A percentile compares a stretch with the other conserved stretches of the same genome.
Evolutionary conservation across 2,797 vertebrate species (phyloP).

Genomic region (Mus caroli): DNA sequence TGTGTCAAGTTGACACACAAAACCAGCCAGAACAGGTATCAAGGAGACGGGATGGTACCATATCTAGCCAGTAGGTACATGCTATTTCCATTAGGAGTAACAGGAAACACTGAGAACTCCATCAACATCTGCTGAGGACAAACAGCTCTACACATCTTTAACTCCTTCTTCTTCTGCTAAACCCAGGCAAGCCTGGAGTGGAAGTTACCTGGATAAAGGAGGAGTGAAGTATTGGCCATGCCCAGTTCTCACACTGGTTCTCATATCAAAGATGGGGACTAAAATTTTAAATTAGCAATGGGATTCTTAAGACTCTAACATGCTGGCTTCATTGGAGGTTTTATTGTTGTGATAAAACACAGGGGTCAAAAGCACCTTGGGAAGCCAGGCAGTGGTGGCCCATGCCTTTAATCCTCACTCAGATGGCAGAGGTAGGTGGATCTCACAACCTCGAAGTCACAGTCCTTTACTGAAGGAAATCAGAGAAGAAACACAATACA

Average conservation of each 20-base stretch:
- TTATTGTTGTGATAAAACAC: neutral
- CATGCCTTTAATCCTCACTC: neutral
- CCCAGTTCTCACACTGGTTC: neutral
- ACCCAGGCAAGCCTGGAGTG: neutral
- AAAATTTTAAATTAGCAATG: neutral
- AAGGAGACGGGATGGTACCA: neutral
- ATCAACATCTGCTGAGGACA: no score
- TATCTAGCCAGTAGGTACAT: neutral
- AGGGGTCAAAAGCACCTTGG: neutral
- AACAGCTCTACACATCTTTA: neutral
- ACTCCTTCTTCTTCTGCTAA: neutral
- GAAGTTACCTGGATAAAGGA: neutral
- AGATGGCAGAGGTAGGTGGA: neutral
- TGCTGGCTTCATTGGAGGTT: neutral
- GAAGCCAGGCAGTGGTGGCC: neutral
- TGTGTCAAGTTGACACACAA: neutral
- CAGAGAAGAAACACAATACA: neutral
- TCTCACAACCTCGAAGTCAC: neutral
- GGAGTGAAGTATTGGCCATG: no score
- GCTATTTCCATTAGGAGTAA: neutral
- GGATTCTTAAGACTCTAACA: neutral
- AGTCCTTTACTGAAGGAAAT: neutral
- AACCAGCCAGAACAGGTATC: neutral
- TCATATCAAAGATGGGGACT: neutral
- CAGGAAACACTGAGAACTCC: neutral